Evolutionary conservation across 2,113 vertebrate genomes (phyloP), one percentile per base, ranked within the genome.

Genomic region (Pituophis catenifer): DNA sequence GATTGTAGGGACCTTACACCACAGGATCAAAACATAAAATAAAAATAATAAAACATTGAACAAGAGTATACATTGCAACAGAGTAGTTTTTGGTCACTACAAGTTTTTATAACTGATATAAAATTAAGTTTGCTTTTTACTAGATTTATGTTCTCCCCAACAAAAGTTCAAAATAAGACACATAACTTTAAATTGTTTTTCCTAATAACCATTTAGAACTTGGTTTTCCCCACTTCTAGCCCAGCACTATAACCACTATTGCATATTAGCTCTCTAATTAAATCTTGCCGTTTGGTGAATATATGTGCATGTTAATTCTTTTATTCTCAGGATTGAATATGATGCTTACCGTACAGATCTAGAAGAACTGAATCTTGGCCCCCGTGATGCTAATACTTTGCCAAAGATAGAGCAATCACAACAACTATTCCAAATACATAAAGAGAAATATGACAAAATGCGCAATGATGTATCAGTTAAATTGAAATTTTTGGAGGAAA

Each of bases 401-500:
- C 99, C 99, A 95, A 99, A 99, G 98, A 99, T 99, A 62, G 99
- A 99, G 94, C 97, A 98, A 93, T 99, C 98, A 21, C 99, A 99
- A 96, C 98, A 98, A 95, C 97, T 98, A 89, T 99, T 99, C 97
- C 99, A 99, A 97, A 88, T 97, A 87, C 98, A 99, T 96, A 98
- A 99, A 38, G 99, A 99, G 96, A 99, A 99, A 96, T 99, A 99
- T 0, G 99, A 99, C 96, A 99, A 98, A 97, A 99, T 99, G 98
- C 98, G 99, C 89, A 99, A 97, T 19, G 98, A 99, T 53, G 98
- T 99, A 89, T 98, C 99, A 1, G 90, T 99, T 96, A 99, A 99
- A 96, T 97, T 99, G 93, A 99, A 99, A 95, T 99, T 99, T 97
- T 97, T 99, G 95, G 99, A 99, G 95, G 99, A 99, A 98, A 99